phyloP scores from a whole-genome alignment of 2,888 invertebrate genomes.

The Dynastes grantii region DNA sequence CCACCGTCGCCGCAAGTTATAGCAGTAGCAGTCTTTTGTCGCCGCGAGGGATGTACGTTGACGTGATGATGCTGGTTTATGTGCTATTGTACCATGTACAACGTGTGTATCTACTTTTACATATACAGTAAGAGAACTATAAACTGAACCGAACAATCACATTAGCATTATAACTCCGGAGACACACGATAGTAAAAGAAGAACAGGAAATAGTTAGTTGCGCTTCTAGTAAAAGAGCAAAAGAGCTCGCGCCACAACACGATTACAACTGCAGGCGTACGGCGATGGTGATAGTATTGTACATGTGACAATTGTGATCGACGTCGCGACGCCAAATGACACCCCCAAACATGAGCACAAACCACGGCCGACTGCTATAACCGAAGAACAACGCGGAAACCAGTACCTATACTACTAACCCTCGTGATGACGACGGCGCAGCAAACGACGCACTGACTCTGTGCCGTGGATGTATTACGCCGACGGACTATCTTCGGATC shows the following conservation, averaged over 20 bases:
- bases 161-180: slow-evolving; percentile 58
- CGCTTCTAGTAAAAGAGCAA: not conserved
- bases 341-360: slow-evolving; percentile 49
- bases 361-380: slow-evolving; percentile 52
- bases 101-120: not conserved
- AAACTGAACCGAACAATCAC: slow-evolving; percentile 59
- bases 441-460: slow-evolving; percentile 55
- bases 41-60: slow-evolving; percentile 8
- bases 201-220: not conserved
- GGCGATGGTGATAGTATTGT: slow-evolving; percentile 44
- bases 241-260: slow-evolving; percentile 50
- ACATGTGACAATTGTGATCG: slow-evolving; percentile 54
- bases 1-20: not conserved
- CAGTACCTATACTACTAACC: slow-evolving; percentile 27
- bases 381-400: slow-evolving; percentile 37
- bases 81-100: slow-evolving; percentile 12
- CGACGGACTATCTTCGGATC: slow-evolving; percentile 54
- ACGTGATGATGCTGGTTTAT: slow-evolving; percentile 32
- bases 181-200: not conserved
- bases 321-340: slow-evolving; percentile 57
- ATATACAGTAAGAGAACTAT: slow-evolving; percentile 4
- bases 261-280: not conserved
- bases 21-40: slow-evolving; percentile 18
- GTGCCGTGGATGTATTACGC: slow-evolving; percentile 12
- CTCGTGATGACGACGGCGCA: slow-evolving; percentile 47